A percentile compares a stretch with the other conserved stretches of the same genome.
phyloP scores from a whole-genome alignment of 2,888 invertebrate species.

The Stenolophus ochropezus region DNA sequence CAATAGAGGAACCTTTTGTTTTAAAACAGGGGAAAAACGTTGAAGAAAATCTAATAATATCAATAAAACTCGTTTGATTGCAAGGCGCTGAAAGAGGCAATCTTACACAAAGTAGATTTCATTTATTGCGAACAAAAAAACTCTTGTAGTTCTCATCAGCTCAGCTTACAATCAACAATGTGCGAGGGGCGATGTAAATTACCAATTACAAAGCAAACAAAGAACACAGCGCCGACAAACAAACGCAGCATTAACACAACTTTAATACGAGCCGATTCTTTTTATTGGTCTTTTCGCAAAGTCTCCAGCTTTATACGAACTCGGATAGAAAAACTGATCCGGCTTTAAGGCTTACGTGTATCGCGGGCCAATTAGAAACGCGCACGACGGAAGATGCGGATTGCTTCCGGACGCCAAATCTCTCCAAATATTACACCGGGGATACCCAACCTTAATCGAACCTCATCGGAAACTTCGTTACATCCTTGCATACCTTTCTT shows the following conservation, averaged over 20 bases:
- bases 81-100: slow-evolving; percentile 24
- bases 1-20: background rate
- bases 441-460: background rate
- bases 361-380: slow-evolving; percentile 58
- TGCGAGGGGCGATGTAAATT: slow-evolving; percentile 43
- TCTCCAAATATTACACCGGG: background rate
- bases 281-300: slow-evolving; percentile 56
- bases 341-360: slow-evolving; percentile 59
- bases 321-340: slow-evolving; percentile 54
- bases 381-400: slow-evolving; percentile 23
- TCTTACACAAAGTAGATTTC: slow-evolving; percentile 56
- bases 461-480: background rate
- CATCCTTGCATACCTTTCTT: too few relatives aligned
- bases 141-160: slow-evolving; percentile 39
- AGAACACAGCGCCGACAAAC: slow-evolving; percentile 44
- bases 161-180: slow-evolving; percentile 55
- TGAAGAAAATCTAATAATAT: slow-evolving; percentile 33
- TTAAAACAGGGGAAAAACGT: slow-evolving; percentile 6
- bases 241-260: slow-evolving; percentile 52
- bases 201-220: slow-evolving; percentile 55
- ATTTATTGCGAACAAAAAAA: slow-evolving; percentile 47
- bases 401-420: background rate
- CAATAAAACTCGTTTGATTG: slow-evolving; percentile 49
- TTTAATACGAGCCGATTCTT: slow-evolving; percentile 54
- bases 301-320: slow-evolving; percentile 49